Base-by-base conservation (phyloP, 1,140 invertebrate genomes). In the Temnothorax longispinosus region DNA sequence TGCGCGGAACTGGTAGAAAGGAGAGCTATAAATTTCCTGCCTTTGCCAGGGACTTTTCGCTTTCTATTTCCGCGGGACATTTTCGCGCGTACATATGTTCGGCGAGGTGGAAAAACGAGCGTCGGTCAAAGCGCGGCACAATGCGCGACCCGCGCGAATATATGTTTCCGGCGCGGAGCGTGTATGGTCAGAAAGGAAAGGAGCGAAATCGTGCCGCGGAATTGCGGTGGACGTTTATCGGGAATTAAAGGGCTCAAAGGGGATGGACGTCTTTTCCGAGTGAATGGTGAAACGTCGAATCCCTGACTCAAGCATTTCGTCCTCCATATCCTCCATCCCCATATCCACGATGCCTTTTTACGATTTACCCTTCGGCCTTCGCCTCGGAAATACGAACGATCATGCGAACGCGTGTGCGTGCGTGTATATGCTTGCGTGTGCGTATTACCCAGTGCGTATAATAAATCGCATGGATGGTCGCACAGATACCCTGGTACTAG, bases 231-330 rank as follows among this genome's bases (percentile, higher is more conserved):
- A 85, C 75, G 52, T 85, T 85, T 80, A 85, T 85, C 84, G 62
- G 15, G 60, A 85, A 85, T 85, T 78, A 85, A 85, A 85, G 75
- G 74, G 58, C 78, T 85, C 74, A 52, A 41, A 65, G 44, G 58
- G 32, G 32, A 85, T 44, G 74, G 27, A 54, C 27, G 21, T 78
- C 41, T 65, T 65, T 27, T 38, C 18, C 50, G 27, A 35, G 5
- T 10, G 18, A 72, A 72, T 21, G 18, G 27, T 41, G 38, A 6
- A 44, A 65, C 47, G 7, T 52, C 47, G 52, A 74, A 60, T 58
- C 27, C 8, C 27, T 21, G 56, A 74, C 52, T 35, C 38, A 7
- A 60, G 47, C 54, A 50, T 72, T 75, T 84, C 5, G 18, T 8
- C 27, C 38, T 21, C 4, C 13, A 2, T 38, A 38, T 35, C 27